Percentiles rank a stretch among this genome's conserved stretches.
Conservation (phyloP, 2,113 vertebrate genomes). For the Pelvicachromis taeniatus region DNA sequence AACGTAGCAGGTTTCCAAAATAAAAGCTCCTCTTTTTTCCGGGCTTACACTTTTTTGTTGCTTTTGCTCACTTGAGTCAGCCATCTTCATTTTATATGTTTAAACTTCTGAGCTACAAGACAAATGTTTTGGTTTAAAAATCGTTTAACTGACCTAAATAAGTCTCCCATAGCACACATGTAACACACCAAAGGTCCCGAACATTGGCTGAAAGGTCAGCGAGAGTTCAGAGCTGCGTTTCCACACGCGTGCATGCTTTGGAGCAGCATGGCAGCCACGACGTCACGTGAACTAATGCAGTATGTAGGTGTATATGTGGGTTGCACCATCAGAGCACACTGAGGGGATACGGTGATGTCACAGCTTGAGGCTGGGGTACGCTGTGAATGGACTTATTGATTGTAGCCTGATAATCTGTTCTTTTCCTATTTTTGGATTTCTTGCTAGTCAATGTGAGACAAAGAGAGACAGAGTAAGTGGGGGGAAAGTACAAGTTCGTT, state of each 20-base stretch:
- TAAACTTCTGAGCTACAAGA: accelerated
- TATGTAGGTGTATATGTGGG: background rate
- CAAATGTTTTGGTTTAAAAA: background rate
- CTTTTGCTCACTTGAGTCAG: background rate
- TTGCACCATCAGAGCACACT: background rate
- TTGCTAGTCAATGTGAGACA: background rate
- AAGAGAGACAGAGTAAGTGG: background rate
- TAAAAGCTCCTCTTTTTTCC: background rate
- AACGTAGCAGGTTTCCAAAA: background rate
- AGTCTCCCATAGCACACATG: background rate
- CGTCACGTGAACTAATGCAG: background rate
- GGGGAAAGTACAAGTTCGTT: background rate
- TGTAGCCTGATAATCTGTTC: conserved; percentile 17
- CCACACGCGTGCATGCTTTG: background rate
- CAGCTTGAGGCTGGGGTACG: background rate
- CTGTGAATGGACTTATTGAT: background rate
- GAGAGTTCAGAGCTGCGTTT: background rate
- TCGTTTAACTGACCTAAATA: background rate
- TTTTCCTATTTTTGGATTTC: background rate
- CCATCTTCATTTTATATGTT: background rate
- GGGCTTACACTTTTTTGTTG: background rate
- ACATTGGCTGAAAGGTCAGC: background rate
- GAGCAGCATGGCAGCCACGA: background rate
- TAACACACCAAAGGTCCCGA: background rate
- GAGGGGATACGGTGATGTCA: background rate